Evolutionary conservation across 1,140 invertebrate genomes (phyloP), one percentile per base, ranked within the genome.

Genomic region (Drosophila sulfurigaster): DNA sequence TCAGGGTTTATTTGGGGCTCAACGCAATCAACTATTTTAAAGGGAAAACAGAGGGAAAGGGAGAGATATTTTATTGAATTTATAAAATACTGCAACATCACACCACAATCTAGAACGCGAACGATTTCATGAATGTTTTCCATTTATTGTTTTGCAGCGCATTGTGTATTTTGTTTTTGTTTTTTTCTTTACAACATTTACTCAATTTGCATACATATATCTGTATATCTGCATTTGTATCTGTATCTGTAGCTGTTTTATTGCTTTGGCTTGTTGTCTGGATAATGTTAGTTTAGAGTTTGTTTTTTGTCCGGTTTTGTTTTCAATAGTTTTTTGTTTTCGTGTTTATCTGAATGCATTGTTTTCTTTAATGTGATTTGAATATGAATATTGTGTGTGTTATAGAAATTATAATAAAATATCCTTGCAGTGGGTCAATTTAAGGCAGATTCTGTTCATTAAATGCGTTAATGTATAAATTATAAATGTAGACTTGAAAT

Each of bases 21-120:
- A 11, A 56, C 25, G 3, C 35, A 25, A 15, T 1, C 11, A 63
- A 15, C 59, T 41, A 51, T 56, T 46, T 66, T 56, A 56, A 65
- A 32, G 45, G 45, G 30, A 49, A 63, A 38, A 15, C 3, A 13
- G 10, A 41, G 16, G 25, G 49, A 5, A 25, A 13, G 28, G 2
- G 5, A 52, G 13, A 11, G 4, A 35, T 20, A 35, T 32, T 35
- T 60, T 60, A 25, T 51, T 32, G 43, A 25, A 38, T 49, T 38
- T 15, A 13, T 58, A 58, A 67, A 58, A 58, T 15, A 48, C 56
- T 59, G 57, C 41, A 45, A 46, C 57, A 72, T 71, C 69, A 65
- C 78, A 77, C 52, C 59, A 58, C 81, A 82, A 80, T 63, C 81
- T 78, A 63, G 48, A 79, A 79, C 71, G 65, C 78, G 65, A 67